phyloP scores from a whole-genome alignment of 2,797 vertebrate genomes.

The Eospalax fontanierii region DNA sequence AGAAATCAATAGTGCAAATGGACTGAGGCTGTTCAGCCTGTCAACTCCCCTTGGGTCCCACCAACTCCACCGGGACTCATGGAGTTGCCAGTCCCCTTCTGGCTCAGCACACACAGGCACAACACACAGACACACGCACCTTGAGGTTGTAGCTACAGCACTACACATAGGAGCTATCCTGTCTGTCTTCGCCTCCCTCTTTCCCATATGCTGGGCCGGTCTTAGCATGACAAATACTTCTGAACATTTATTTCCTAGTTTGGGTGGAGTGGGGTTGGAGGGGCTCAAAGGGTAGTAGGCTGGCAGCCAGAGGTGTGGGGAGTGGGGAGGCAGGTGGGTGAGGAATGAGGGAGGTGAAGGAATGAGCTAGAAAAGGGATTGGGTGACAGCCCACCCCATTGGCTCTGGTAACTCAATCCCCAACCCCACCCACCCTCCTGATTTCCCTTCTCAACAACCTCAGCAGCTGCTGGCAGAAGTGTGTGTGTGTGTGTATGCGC shows the following conservation, averaged over 20 bases:
- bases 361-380: constrained; percentile 71
- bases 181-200: background rate
- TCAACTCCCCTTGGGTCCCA: constrained; percentile 71
- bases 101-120: background rate
- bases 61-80: constrained; percentile 67
- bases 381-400: constrained; percentile 82
- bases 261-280: constrained; percentile 64
- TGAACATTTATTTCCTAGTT: constrained; percentile 75
- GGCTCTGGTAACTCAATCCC: constrained; percentile 78
- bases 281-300: constrained; percentile 68
- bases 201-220: constrained; percentile 44
- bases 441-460: constrained; percentile 66
- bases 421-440: constrained; percentile 65
- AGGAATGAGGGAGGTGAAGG: background rate
- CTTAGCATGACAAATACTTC: constrained; percentile 74
- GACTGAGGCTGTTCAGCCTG: constrained; percentile 80
- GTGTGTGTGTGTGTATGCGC: constrained; percentile 47
- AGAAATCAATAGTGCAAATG: constrained; percentile 89
- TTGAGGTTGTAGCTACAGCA: background rate
- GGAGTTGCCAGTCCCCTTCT: constrained; percentile 38
- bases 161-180: background rate
- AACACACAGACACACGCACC: constrained; percentile 19
- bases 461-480: constrained; percentile 79
- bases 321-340: constrained; percentile 72
- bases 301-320: constrained; percentile 75